These are phyloP conservation scores for Trichonephila clavipes DNA, from an alignment of 1,140 invertebrate genomes.

Conservation along the genomic window DNA sequence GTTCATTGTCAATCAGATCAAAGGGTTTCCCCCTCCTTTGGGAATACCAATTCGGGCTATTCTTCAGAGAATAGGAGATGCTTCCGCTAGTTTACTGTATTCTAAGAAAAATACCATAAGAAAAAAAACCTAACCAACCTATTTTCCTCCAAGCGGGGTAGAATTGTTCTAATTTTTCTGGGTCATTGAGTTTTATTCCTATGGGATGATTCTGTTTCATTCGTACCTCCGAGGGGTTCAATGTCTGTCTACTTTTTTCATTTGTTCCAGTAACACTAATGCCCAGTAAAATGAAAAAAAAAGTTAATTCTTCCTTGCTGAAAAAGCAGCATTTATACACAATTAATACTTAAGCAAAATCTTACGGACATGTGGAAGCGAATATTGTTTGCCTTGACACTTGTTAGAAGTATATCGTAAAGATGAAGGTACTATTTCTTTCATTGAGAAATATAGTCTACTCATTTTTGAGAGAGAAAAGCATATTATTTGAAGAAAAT, in stretches of 20 bases:
- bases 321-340: no score
- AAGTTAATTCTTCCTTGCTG: no score
- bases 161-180: constrained; percentile 51
- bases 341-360: no score
- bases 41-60: constrained; percentile 57
- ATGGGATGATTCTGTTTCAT: background rate
- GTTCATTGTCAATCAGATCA: constrained; percentile 72
- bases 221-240: background rate
- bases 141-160: background rate
- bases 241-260: background rate
- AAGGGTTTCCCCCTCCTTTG: constrained; percentile 47
- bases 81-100: constrained; percentile 26
- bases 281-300: background rate
- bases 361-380: no score
- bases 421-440: no score
- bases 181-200: constrained; percentile 22
- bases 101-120: constrained; percentile 22
- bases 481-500: no score
- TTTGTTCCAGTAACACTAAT: background rate
- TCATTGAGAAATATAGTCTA: no score
- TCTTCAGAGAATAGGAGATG: constrained; percentile 36
- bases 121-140: background rate
- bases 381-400: no score
- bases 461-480: no score
- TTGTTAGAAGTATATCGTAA: no score